These are phyloP conservation scores for Zaprionus gabonicus DNA, from an alignment of 1,140 invertebrate species.

Conservation along the genomic window DNA sequence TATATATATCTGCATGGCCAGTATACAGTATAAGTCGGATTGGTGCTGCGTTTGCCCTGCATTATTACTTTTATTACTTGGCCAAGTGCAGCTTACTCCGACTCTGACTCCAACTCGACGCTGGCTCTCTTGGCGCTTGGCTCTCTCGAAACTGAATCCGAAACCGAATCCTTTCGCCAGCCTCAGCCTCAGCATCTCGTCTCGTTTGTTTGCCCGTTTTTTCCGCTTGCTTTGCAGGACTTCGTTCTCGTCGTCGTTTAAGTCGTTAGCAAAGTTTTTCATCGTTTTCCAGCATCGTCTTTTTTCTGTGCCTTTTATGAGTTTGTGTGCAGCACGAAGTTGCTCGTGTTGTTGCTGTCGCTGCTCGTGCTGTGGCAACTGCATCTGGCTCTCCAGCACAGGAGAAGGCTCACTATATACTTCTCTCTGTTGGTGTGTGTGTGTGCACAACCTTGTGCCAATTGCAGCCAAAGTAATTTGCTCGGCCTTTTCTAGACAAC, in stretches of 20 bases:
- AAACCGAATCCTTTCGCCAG: conserved; percentile 36
- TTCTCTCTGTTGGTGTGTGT: conserved; percentile 29
- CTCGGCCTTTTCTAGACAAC: conserved; percentile 22
- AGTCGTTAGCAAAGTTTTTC: conserved; percentile 77
- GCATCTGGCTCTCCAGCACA: conserved; percentile 46
- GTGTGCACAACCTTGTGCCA: conserved; percentile 46
- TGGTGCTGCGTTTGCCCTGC: conserved; percentile 34
- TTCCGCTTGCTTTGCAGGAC: conserved; percentile 15
- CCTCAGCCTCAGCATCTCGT: conserved; percentile 45
- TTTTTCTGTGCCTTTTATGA: conserved; percentile 62
- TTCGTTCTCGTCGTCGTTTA: conserved; percentile 58
- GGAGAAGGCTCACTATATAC: conserved; percentile 40
- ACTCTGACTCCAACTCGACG: conserved; percentile 16
- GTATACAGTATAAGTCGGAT: conserved; percentile 41
- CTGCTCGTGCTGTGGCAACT: conserved; percentile 24
- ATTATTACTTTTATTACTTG: conserved; percentile 82
- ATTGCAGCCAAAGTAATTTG: conserved; percentile 68
- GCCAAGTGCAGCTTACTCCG: conserved; percentile 71
- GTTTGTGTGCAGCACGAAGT: conserved; percentile 67
- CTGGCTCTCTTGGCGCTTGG: too few relatives aligned
- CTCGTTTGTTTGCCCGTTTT: conserved; percentile 16
- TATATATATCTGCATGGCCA: conserved; percentile 11
- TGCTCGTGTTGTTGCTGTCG: conserved; percentile 45
- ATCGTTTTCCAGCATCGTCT: conserved; percentile 54
- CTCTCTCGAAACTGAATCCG: conserved; percentile 11